A percentile compares a stretch with the other conserved stretches of the same genome.
phyloP scores from a whole-genome alignment of 2,888 invertebrate species.

The Charanyca ferruginea region DNA sequence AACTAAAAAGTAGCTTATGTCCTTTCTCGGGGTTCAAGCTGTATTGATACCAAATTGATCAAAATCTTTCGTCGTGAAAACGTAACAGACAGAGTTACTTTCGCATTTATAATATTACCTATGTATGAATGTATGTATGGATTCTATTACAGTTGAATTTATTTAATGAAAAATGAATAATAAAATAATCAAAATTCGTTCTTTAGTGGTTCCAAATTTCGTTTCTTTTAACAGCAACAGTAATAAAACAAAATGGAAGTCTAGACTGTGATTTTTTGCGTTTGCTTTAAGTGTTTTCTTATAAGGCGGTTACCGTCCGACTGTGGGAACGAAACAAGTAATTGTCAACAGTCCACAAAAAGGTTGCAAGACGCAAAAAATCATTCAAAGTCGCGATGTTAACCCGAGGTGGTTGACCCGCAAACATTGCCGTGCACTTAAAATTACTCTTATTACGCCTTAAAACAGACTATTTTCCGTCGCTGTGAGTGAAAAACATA shows the following conservation, averaged over 20 bases:
- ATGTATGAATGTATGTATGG: too few species aligned
- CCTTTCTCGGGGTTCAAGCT: too few species aligned
- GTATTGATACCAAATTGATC: too few species aligned
- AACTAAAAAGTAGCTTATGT: too few species aligned
- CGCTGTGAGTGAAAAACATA: slow-evolving; percentile 72
- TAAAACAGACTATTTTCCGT: slow-evolving; percentile 76
- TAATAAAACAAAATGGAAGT: slow-evolving; percentile 53
- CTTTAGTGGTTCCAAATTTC: not conserved
- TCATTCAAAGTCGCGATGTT: slow-evolving; percentile 74
- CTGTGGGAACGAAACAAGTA: slow-evolving; percentile 77
- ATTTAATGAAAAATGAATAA: not conserved
- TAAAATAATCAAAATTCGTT: not conserved
- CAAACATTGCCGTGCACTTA: slow-evolving; percentile 58
- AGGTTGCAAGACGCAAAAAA: slow-evolving; percentile 72
- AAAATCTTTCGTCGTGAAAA: too few species aligned
- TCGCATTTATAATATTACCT: too few species aligned
- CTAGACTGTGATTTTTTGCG: slow-evolving; percentile 58
- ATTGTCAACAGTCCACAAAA: slow-evolving; percentile 79
- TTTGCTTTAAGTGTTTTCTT: slow-evolving; percentile 63
- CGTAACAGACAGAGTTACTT: too few species aligned
- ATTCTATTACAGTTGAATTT: not conserved
- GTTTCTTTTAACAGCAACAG: not conserved
- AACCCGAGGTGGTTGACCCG: slow-evolving; percentile 81
- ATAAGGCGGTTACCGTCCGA: slow-evolving; percentile 66
- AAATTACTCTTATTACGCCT: slow-evolving; percentile 72